Evolutionary conservation across 2,797 vertebrate genomes (phyloP).

Genomic region (Oryzias dopingdopingensis): DNA sequence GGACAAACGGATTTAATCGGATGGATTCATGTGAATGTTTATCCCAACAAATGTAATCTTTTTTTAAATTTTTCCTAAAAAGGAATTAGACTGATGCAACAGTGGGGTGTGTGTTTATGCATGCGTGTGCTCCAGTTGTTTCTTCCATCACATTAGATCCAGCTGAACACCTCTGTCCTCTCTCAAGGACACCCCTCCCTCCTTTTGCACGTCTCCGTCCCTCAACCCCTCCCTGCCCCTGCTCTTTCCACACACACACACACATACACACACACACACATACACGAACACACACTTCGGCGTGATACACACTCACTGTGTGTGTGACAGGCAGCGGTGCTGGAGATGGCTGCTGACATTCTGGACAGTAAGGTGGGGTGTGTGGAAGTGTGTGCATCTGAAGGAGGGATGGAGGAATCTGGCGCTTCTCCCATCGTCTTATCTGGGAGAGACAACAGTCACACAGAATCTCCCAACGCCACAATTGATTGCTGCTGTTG

Average conservation of each 20-base stretch:
- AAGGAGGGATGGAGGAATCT: constrained; percentile 39
- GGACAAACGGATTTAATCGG: constrained; percentile 65
- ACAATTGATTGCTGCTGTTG: constrained; percentile 12
- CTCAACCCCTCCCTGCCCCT: constrained; percentile 41
- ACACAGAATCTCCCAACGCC: constrained; percentile 27
- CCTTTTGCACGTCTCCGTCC: constrained; percentile 41
- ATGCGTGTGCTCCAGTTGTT: constrained; percentile 59
- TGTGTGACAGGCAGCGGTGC: constrained; percentile 61
- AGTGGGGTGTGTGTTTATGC: constrained; percentile 30
- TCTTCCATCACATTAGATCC: constrained; percentile 75
- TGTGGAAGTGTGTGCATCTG: constrained; percentile 32
- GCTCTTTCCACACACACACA: constrained; percentile 11
- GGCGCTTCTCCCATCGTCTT: constrained; percentile 40
- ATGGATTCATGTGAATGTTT: constrained; percentile 51
- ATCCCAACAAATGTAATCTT: constrained; percentile 45
- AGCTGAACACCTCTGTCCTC: constrained; percentile 78
- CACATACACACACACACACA: constrained; percentile 11
- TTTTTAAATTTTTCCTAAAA: constrained; percentile 23
- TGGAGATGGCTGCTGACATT: constrained; percentile 70
- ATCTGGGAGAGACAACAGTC: constrained; percentile 32
- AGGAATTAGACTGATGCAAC: constrained; percentile 59
- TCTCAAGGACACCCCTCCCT: constrained; percentile 76
- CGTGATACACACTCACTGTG: constrained; percentile 3
- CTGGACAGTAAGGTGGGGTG: constrained; percentile 66
- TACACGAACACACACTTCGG: constrained; percentile 1